Percentiles rank a stretch among this genome's conserved stretches.
phyloP scores from a whole-genome alignment of 1,140 invertebrate species.

The Sitophilus oryzae region DNA sequence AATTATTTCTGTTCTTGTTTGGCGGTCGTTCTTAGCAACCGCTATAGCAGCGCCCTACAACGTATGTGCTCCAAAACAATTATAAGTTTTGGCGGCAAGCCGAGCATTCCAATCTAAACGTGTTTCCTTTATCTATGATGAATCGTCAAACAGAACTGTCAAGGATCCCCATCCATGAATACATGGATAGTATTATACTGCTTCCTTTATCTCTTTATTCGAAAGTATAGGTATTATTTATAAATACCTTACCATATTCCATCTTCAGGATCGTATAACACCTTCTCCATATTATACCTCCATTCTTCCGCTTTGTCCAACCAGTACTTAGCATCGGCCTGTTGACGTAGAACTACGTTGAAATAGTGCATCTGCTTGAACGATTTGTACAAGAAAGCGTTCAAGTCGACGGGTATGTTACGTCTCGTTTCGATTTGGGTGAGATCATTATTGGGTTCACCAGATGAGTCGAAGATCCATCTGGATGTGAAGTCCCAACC shows the following conservation, averaged over 20 bases:
- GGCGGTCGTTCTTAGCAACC: too few species aligned
- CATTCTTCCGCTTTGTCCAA: slow-evolving; percentile 43
- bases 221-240: too few species aligned
- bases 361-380: slow-evolving; percentile 53
- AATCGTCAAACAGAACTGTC: too few species aligned
- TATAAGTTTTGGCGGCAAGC: too few species aligned
- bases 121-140: too few species aligned
- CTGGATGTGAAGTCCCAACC: slow-evolving; percentile 84
- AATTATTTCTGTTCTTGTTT: too few species aligned
- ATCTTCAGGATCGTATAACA: slow-evolving; percentile 54
- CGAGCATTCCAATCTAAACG: too few species aligned
- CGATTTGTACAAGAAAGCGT: slow-evolving; percentile 67
- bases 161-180: too few species aligned
- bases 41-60: too few species aligned
- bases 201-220: too few species aligned
- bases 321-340: slow-evolving; percentile 43
- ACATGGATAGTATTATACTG: too few species aligned
- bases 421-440: slow-evolving; percentile 55
- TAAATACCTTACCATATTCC: slow-evolving; percentile 57
- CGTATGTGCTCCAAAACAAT: too few species aligned
- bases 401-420: slow-evolving; percentile 81
- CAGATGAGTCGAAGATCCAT: slow-evolving; percentile 62
- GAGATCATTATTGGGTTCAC: slow-evolving; percentile 48
- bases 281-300: slow-evolving; percentile 38
- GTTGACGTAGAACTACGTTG: slow-evolving; percentile 48